Base-by-base conservation (phyloP, 92 coral and sea anemone genomes). In the Metridium senile region DNA sequence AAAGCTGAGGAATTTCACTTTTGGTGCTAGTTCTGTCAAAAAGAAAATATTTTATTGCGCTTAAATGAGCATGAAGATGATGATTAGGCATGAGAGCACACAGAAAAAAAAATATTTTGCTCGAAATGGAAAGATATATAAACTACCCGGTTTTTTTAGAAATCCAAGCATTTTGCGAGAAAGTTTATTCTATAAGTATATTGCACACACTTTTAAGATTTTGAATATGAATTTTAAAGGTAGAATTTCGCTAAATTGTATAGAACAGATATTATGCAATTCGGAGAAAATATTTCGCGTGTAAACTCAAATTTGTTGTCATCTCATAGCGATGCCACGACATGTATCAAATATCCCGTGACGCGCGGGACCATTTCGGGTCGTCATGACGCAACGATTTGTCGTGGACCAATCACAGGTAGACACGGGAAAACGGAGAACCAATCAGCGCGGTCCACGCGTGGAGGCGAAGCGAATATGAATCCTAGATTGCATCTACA, bases 401-500 rank as follows among this genome's bases (percentile, higher is more conserved):
- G 29, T 78, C 96, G 93, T 85, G 92, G 97, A 91, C 98, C 98
- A 94, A 94, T 94, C 81, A 92, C 93, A 85, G 67, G 82, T 51
- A 74, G 98, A 89, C 98, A 94, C 98, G 88, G 93, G 95, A 84
- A 82, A 67, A 58, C 53, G 75, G 57, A 74, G 35, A 82, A 39
- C 98, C 98, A 94, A 94, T 94, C 95, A 92, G 86, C 76, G 85
- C 79, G 89, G 87, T 88, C 89, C 98, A 94, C 98, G 98, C 98
- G 93, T 84, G 98, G 86, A 53, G 91, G 90, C 80, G 81, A 82
- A 86, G 85, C 82, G 81, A 85, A 90, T 94, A 94, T 93, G 91
- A 90, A 75, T 91, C 89, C 89, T 88, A 80, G 70, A 64, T 28
- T 18, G 74, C 21, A 11, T 18, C 29, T 52, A 18, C 26, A 62